phyloP scores from a whole-genome alignment of 2,888 invertebrate genomes.

The Cryptocephalus moraei region DNA sequence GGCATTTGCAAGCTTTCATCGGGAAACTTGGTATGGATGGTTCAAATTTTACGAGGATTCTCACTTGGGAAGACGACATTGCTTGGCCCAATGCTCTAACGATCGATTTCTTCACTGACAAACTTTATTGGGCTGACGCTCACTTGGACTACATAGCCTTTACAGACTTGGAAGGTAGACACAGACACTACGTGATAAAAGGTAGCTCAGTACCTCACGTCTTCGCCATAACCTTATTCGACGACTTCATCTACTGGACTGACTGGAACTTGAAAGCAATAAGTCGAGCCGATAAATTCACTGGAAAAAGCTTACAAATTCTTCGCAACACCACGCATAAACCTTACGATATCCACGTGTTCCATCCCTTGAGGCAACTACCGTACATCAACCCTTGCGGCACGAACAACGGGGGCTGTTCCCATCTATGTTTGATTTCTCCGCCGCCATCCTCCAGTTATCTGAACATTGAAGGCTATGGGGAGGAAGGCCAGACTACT shows the following conservation, averaged over 20 bases:
- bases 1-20: constrained; percentile 93
- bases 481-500: constrained; percentile 61
- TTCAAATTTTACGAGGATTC: constrained; percentile 73
- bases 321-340: constrained; percentile 88
- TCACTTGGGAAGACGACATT: constrained; percentile 87
- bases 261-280: constrained; percentile 97
- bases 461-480: constrained; percentile 66
- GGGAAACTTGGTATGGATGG: constrained; percentile 98
- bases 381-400: constrained; percentile 86
- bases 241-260: constrained; percentile 91
- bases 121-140: constrained; percentile 96
- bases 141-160: constrained; percentile 96
- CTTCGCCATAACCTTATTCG: constrained; percentile 88
- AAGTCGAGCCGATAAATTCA: constrained; percentile 84
- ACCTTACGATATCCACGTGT: constrained; percentile 88
- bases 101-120: constrained; percentile 91
- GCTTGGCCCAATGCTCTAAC: constrained; percentile 99
- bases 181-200: constrained; percentile 71
- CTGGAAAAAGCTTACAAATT: constrained; percentile 61
- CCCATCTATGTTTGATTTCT: constrained; percentile 87
- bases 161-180: constrained; percentile 83
- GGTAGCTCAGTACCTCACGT: constrained; percentile 86
- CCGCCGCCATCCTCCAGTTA: constrained; percentile 71
- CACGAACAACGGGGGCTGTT: constrained; percentile 87
- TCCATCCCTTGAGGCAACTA: constrained; percentile 84